A percentile compares a stretch with the other conserved stretches of the same genome.
Conservation (phyloP, 53 echinoderm and acorn worm species). For the Echinarachnius parma region DNA sequence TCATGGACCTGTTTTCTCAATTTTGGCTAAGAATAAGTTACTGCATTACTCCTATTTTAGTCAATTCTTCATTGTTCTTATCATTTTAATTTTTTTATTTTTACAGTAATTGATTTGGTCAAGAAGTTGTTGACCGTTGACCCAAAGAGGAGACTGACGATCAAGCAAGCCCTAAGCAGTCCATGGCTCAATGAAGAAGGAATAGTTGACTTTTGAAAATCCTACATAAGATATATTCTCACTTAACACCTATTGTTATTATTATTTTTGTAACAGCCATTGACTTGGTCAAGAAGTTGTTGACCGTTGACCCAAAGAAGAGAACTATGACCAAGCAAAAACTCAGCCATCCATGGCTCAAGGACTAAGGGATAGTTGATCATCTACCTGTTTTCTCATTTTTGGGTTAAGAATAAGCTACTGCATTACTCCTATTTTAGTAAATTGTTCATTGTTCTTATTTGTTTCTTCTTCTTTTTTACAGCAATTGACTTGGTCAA, state of each 20-base stretch:
- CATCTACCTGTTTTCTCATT: too few species aligned
- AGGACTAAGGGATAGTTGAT: too few species aligned
- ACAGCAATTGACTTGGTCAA: too few species aligned
- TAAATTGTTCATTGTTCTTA: too few species aligned
- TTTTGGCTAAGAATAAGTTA: neutral
- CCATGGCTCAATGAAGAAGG: slow-evolving; percentile 89
- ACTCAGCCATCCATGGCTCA: slow-evolving; percentile 80
- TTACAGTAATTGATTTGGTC: slow-evolving; percentile 77
- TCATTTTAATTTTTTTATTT: neutral
- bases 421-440: too few species aligned
- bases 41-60: too few species aligned
- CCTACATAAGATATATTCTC: too few species aligned
- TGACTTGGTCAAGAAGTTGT: slow-evolving; percentile 85
- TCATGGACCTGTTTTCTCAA: neutral
- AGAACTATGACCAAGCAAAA: slow-evolving; percentile 72
- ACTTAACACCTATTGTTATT: too few species aligned
- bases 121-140: slow-evolving; percentile 94
- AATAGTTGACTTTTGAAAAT: too few species aligned
- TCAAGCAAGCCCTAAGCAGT: slow-evolving; percentile 69
- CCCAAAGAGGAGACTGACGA: slow-evolving; percentile 65
- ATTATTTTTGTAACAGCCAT: slow-evolving; percentile 55
- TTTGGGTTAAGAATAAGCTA: too few species aligned
- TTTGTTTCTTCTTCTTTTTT: too few species aligned
- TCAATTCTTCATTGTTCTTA: too few species aligned
- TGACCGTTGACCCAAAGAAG: slow-evolving; percentile 79